phyloP scores from a whole-genome alignment of 2,888 invertebrate species.

The Carcina quercana region DNA sequence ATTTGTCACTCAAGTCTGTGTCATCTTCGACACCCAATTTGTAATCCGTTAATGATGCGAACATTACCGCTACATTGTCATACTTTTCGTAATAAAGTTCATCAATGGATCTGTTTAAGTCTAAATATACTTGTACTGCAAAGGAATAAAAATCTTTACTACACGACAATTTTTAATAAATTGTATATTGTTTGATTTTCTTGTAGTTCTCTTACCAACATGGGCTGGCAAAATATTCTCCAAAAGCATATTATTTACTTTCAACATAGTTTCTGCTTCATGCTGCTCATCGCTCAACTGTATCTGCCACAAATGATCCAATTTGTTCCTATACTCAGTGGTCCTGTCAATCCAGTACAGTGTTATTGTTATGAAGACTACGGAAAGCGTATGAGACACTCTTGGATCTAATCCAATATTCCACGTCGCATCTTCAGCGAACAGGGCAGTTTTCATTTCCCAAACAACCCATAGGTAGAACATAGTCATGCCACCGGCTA shows the following conservation, averaged over 20 bases:
- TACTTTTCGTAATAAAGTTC: slow-evolving; percentile 93
- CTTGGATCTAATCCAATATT: slow-evolving; percentile 80
- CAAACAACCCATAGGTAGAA: slow-evolving; percentile 82
- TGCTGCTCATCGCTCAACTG: slow-evolving; percentile 87
- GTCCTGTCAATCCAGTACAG: slow-evolving; percentile 91
- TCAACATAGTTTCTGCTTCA: slow-evolving; percentile 89
- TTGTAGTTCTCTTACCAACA: slow-evolving; percentile 79
- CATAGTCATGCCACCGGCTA: slow-evolving; percentile 77
- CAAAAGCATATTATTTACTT: slow-evolving; percentile 90
- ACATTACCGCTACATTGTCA: slow-evolving; percentile 94
- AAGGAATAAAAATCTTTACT: slow-evolving; percentile 19
- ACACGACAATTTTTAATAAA: neutral
- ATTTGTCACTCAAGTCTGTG: slow-evolving; percentile 78
- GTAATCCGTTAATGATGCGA: slow-evolving; percentile 93
- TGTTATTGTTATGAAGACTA: slow-evolving; percentile 82
- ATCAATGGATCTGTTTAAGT: slow-evolving; percentile 79
- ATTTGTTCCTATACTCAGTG: slow-evolving; percentile 90
- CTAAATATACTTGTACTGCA: slow-evolving; percentile 85
- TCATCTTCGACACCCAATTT: slow-evolving; percentile 78
- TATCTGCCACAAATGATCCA: slow-evolving; percentile 83
- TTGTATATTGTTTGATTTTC: neutral
- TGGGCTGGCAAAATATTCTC: slow-evolving; percentile 95
- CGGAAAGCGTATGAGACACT: slow-evolving; percentile 82
- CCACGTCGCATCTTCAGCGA: slow-evolving; percentile 77
- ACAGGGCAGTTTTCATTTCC: slow-evolving; percentile 71